Evolutionary conservation across 2,797 vertebrate species (phyloP).

Genomic region (Tachyglossus aculeatus): DNA sequence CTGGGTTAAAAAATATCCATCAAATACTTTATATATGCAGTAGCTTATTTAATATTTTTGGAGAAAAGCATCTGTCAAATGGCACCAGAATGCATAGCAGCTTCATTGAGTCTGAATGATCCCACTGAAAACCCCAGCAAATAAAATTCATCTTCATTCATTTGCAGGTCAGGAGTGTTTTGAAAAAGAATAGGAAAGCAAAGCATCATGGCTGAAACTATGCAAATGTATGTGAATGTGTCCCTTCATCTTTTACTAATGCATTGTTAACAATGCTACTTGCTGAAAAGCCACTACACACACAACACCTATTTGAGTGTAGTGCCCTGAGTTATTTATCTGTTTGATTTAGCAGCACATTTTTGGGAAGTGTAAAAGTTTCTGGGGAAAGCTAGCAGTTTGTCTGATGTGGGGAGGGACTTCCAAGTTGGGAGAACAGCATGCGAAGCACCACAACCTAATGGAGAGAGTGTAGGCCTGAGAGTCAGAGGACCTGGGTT

Average conservation of each 20-base stretch:
- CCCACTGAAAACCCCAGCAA: slow-evolving; percentile 64
- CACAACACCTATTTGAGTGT: slow-evolving; percentile 56
- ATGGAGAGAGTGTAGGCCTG: too few species aligned
- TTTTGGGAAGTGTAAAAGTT: slow-evolving; percentile 18
- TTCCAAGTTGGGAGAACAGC: too few species aligned
- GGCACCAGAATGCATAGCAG: slow-evolving; percentile 59
- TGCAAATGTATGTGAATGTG: slow-evolving; percentile 72
- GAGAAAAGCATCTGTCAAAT: slow-evolving; percentile 58
- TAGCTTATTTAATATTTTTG: slow-evolving; percentile 65
- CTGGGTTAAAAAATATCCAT: background rate
- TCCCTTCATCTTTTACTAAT: slow-evolving; percentile 68
- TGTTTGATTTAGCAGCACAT: slow-evolving; percentile 43
- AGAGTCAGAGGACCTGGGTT: too few species aligned
- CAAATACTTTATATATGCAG: slow-evolving; percentile 56
- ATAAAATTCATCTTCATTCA: slow-evolving; percentile 69
- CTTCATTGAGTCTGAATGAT: slow-evolving; percentile 66
- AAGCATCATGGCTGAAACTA: slow-evolving; percentile 54
- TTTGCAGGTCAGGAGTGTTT: slow-evolving; percentile 67
- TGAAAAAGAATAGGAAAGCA: slow-evolving; percentile 58
- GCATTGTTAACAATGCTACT: slow-evolving; percentile 66
- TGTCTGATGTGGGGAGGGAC: too few species aligned
- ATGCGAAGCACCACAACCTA: too few species aligned
- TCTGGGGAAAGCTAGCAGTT: slow-evolving; percentile 27
- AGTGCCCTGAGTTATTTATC: slow-evolving; percentile 67
- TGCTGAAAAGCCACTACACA: slow-evolving; percentile 66